phyloP scores from a whole-genome alignment of 2,113 vertebrate genomes.

The Plecturocebus donacophilus region DNA sequence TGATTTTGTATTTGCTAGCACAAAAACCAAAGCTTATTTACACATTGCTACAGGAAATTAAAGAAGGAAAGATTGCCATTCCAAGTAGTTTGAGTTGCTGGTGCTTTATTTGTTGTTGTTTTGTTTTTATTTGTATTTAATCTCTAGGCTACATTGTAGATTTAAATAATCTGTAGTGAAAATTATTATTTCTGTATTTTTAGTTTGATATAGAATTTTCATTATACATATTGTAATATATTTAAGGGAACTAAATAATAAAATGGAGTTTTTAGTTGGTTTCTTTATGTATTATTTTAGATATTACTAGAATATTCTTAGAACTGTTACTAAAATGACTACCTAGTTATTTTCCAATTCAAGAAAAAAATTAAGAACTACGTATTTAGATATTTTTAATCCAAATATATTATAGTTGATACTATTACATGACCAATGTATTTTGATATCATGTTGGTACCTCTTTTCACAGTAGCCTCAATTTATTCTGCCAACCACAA shows the following conservation, averaged over 20 bases:
- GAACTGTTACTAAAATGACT: background rate
- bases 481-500: background rate
- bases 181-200: background rate
- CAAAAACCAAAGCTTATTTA: conserved; percentile 14
- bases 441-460: background rate
- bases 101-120: background rate
- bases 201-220: background rate
- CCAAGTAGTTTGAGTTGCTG: background rate
- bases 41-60: conserved; percentile 2
- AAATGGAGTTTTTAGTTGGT: background rate
- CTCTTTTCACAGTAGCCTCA: background rate
- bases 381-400: background rate
- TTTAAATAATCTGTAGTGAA: background rate
- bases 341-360: background rate
- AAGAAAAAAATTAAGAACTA: background rate
- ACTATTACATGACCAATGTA: background rate
- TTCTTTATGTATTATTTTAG: background rate
- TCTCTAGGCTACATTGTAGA: background rate
- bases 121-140: background rate
- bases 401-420: background rate
- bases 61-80: background rate
- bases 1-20: conserved; percentile 2
- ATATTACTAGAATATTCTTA: background rate
- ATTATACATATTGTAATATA: background rate
- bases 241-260: background rate